Conservation (phyloP, 2,113 vertebrate genomes). For the Amphiprion ocellaris region DNA sequence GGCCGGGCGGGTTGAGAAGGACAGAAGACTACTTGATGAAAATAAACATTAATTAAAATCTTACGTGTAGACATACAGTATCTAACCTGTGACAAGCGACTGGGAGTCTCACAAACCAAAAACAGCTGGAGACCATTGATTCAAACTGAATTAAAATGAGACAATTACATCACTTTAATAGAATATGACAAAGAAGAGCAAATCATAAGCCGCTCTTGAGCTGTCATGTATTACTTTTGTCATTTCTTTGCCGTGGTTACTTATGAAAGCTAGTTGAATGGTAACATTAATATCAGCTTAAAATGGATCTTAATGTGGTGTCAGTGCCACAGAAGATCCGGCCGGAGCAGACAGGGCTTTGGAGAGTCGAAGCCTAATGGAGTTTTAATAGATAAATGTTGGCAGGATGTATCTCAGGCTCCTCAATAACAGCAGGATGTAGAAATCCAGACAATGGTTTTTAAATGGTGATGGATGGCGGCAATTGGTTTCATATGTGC, state of each 20-base stretch:
- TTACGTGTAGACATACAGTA: no score
- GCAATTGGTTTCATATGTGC: slow-evolving; percentile 53
- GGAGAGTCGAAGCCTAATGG: slow-evolving; percentile 62
- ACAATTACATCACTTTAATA: neutral
- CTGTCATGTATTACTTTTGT: neutral
- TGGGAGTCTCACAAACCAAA: no score
- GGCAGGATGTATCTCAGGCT: slow-evolving; percentile 67
- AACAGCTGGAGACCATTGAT: no score
- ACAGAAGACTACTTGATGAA: no score
- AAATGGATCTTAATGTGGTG: slow-evolving; percentile 55
- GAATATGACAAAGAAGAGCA: neutral
- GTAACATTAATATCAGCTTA: slow-evolving; percentile 38
- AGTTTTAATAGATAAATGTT: slow-evolving; percentile 78
- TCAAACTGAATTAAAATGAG: neutral
- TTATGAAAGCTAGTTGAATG: slow-evolving; percentile 1
- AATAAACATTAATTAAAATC: no score
- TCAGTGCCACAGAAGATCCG: slow-evolving; percentile 45
- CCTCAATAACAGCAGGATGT: slow-evolving; percentile 73
- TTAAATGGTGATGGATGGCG: slow-evolving; percentile 75
- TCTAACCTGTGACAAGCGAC: no score
- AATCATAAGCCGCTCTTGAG: neutral
- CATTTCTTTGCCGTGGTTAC: slow-evolving; percentile 8
- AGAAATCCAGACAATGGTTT: slow-evolving; percentile 67
- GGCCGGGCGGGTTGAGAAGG: no score
- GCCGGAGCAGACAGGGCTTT: slow-evolving; percentile 29